These are phyloP conservation scores for Trachymyrmex cornetzi DNA, from an alignment of 1,140 invertebrate genomes.

Conservation along the genomic window DNA sequence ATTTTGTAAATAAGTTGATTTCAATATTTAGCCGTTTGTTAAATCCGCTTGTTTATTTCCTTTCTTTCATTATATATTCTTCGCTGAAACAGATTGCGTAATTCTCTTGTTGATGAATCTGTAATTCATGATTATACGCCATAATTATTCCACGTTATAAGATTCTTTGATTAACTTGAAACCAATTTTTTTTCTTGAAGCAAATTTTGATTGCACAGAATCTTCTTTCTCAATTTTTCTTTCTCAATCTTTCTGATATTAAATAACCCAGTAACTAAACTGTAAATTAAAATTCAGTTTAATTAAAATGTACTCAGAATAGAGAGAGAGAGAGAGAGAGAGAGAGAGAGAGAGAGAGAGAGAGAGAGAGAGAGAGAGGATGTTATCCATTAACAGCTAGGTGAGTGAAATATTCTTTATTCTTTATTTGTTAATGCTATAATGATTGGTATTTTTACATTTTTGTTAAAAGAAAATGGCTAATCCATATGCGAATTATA, in stretches of 20 bases:
- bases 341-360: neutral
- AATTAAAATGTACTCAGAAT: slow-evolving; percentile 34
- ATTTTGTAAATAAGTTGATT: neutral
- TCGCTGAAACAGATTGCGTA: slow-evolving; percentile 30
- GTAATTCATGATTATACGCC: slow-evolving; percentile 33
- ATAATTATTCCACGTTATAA: slow-evolving; percentile 47
- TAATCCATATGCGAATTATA: neutral
- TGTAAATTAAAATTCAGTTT: slow-evolving; percentile 47
- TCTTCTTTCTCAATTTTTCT: slow-evolving; percentile 30
- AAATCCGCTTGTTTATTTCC: slow-evolving; percentile 17
- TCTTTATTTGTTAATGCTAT: neutral
- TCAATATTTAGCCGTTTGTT: neutral
- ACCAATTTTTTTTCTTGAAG: slow-evolving; percentile 14
- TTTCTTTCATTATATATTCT: slow-evolving; percentile 33
- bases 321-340: neutral
- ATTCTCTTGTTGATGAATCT: slow-evolving; percentile 39
- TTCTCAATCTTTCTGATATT: slow-evolving; percentile 11
- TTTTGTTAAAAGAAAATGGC: neutral
- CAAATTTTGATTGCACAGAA: slow-evolving; percentile 30
- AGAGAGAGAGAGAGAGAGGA: neutral
- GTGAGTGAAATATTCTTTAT: neutral
- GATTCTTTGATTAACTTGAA: slow-evolving; percentile 38
- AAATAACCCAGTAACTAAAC: slow-evolving; percentile 23
- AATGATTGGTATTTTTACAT: neutral
- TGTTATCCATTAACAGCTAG: neutral